Evolutionary conservation across 2,797 vertebrate species (phyloP).

Genomic region (Gambelia wislizenii): DNA sequence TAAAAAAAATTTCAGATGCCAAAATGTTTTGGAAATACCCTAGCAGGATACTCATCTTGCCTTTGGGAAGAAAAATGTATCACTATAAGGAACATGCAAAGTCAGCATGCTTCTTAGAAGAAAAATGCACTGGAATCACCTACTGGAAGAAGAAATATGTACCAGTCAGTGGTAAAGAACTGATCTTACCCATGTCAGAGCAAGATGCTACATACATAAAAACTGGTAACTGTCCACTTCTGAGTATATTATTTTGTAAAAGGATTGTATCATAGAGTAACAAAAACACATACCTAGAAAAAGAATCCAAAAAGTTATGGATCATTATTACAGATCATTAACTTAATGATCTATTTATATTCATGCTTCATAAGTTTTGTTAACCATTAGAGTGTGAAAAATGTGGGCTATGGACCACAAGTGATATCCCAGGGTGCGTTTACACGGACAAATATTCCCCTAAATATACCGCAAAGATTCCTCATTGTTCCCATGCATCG

Average conservation of each 20-base stretch:
- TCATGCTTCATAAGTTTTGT: background rate
- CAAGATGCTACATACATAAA: conserved; percentile 9
- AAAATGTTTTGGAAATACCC: conserved; percentile 32
- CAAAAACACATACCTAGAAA: background rate
- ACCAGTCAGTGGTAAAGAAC: conserved; percentile 38
- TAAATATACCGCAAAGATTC: too few species aligned
- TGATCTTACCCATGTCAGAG: background rate
- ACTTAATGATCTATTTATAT: background rate
- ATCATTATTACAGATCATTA: background rate
- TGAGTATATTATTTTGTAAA: background rate
- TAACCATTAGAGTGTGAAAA: too few species aligned
- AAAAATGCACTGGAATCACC: conserved; percentile 37
- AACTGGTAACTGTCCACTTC: conserved; percentile 29
- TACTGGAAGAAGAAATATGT: conserved; percentile 24
- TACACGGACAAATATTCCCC: too few species aligned
- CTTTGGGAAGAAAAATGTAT: conserved; percentile 16
- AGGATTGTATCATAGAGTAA: background rate
- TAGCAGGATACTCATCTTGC: conserved; percentile 10
- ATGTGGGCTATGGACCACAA: too few species aligned
- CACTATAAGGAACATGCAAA: conserved; percentile 14
- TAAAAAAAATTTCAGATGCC: conserved; percentile 35
- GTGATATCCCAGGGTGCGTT: too few species aligned
- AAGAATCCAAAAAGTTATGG: background rate
- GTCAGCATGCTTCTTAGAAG: conserved; percentile 43
- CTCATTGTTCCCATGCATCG: too few species aligned